Base-by-base conservation (phyloP, 2,888 invertebrate species). In the Cyclophora albipunctata region DNA sequence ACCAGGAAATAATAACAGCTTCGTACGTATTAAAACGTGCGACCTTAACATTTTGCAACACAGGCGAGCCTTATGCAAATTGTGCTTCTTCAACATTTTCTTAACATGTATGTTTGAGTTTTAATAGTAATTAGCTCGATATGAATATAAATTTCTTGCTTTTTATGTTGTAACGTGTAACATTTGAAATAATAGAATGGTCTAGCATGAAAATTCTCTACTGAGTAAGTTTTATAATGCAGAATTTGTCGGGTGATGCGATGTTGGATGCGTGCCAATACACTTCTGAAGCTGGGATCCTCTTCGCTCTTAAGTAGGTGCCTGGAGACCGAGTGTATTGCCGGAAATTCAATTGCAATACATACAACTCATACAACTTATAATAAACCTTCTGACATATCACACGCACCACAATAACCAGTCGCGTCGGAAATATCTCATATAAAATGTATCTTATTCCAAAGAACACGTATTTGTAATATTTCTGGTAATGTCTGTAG, bases 231-330 rank as follows among this genome's bases (percentile, higher is more conserved):
- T 67, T 69, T 60, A 63, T 67, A 68, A 68, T 69, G 55, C 57
- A 62, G 59, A 61, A 62, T 59, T 20, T 59, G 53, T 61, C 53
- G 33, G 60, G 59, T 67, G 63, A 66, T 64, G 64, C 62, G 58
- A 59, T 52, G 62, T 70, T 77, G 75, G 75, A 67, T 51, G 34
- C 48, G 52, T 61, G 75, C 76, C 75, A 77, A 69, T 57, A 58
- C 56, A 71, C 61, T 63, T 58, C 57, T 63, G 62, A 63, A 63
- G 64, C 65, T 64, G 57, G 59, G 60, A 59, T 62, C 64, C 58
- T 54, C 56, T 58, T 57, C 51, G 59, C 53, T 53, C 40, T 41
- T 48, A 51, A 47, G 52, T 50, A 51, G 50, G 52, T 50, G 50
- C 50, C 51, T 53, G 47, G 48, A 51, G 53, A 45, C 43, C 40